Evolutionary conservation across 2,113 vertebrate species (phyloP).

Genomic region (Arizona elegans): DNA sequence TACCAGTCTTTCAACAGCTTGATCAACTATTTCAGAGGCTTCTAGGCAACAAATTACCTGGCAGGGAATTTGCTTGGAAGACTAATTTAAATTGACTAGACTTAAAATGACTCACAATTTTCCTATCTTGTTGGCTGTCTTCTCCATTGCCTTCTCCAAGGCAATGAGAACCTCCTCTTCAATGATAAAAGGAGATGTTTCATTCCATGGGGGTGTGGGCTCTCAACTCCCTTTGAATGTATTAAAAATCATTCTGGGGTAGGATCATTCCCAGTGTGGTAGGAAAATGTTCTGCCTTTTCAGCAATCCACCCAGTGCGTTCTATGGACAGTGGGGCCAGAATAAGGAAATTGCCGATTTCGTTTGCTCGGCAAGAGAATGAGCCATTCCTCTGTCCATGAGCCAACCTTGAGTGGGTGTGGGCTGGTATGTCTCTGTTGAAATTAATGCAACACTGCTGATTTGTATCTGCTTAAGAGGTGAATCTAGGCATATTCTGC

Average conservation of each 20-base stretch:
- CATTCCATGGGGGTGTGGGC: not conserved
- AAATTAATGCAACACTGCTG: constrained; percentile 6
- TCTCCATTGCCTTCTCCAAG: not conserved
- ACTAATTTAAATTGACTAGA: not conserved
- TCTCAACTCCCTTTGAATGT: not conserved
- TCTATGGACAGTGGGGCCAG: not conserved
- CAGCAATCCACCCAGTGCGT: not conserved
- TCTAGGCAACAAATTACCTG: not conserved
- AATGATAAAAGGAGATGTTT: not conserved
- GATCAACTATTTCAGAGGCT: constrained; percentile 3
- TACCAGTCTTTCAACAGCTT: not conserved
- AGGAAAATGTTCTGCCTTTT: not conserved
- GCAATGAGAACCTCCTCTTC: not conserved
- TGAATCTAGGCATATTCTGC: not conserved
- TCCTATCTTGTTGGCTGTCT: not conserved
- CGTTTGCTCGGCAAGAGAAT: not conserved
- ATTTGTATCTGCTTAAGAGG: not conserved
- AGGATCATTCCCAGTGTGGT: not conserved
- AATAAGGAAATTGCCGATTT: not conserved
- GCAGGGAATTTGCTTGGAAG: not conserved
- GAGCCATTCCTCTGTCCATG: not conserved
- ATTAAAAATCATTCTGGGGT: not conserved
- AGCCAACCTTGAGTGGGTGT: constrained; percentile 24
- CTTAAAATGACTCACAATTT: not conserved
- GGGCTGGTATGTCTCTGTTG: constrained; percentile 6